Base-by-base conservation (phyloP, 2,888 invertebrate species). In the Pseudanteris insignis region DNA sequence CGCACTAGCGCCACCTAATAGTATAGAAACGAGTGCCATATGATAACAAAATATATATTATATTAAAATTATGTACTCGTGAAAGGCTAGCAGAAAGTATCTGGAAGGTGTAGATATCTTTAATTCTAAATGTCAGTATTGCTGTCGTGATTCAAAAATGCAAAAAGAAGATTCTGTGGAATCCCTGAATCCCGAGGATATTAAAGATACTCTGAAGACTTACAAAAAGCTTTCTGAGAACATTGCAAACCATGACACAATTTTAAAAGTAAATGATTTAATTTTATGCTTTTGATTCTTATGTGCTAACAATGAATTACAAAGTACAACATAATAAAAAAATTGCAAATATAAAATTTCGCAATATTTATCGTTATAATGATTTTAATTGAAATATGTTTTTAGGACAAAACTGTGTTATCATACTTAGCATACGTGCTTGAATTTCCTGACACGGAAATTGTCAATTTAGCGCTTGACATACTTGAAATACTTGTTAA, bases 351-450 rank as follows among this genome's bases (percentile, higher is more conserved):
- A n/a, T n/a, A n/a, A n/a, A n/a, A n/a, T n/a, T 12, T 3, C 6
- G 7, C 4, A 13, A 13, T 38, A 24, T 21, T 25, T 13, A 15
- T 15, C 43, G n/a, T 37, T 13, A 4, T 36, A 11, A n/a, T 32
- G 24, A n/a, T n/a, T n/a, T n/a, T n/a, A n/a, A n/a, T 32, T 14
- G n/a, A n/a, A 1, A 40, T 18, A 4, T 18, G 18, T 18, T 53
- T 70, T 2, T 65, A 80, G 79, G 79, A 80, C 50, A 78, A 78
- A 69, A 80, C 79, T 3, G 79, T 80, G 6, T 67, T 80, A 1
- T 79, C 76, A 0, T 80, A 79, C 36, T 62, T 80, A 18, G 79
- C 79, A 2, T 79, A 73, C 29, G 73, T 80, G 1, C 65, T 79
- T 21, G 79, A 79, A 54, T 69, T 72, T 51, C 75, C 78, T 2